Evolutionary conservation across 1,140 invertebrate genomes (phyloP).

Genomic region (Charaxes varanes): DNA sequence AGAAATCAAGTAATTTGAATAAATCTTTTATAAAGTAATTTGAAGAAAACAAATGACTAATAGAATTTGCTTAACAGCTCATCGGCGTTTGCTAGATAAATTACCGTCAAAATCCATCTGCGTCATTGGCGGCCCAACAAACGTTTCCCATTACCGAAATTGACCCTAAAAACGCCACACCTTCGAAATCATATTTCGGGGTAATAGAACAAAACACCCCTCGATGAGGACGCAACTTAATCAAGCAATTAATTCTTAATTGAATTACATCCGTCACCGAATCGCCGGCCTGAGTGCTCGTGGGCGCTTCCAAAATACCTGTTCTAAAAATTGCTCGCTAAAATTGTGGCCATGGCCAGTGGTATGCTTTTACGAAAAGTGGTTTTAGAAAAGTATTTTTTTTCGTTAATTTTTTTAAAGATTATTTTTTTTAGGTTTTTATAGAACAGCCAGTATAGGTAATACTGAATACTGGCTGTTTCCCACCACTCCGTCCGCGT

Average conservation of each 20-base stretch:
- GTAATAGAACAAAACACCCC: conserved; percentile 51
- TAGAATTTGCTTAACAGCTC: no score
- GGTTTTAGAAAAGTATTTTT: no score
- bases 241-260: conserved; percentile 70
- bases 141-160: conserved; percentile 49
- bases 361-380: no score
- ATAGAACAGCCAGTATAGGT: no score
- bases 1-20: no score
- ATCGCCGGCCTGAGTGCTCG: conserved; percentile 25
- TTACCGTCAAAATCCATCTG: conserved; percentile 7
- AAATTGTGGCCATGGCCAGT: no score
- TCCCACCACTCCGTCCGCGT: no score
- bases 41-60: no score
- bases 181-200: conserved; percentile 59
- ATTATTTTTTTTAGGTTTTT: no score
- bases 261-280: conserved; percentile 66
- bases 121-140: conserved; percentile 11
- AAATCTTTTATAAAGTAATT: no score
- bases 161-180: conserved; percentile 45
- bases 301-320: conserved; percentile 29
- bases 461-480: no score
- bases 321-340: conserved; percentile 13
- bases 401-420: no score
- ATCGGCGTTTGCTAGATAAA: not conserved
- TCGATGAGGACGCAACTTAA: conserved; percentile 58